phyloP scores from a whole-genome alignment of 2,888 invertebrate genomes.

The Pseudococcus jackbeardsleyi region DNA sequence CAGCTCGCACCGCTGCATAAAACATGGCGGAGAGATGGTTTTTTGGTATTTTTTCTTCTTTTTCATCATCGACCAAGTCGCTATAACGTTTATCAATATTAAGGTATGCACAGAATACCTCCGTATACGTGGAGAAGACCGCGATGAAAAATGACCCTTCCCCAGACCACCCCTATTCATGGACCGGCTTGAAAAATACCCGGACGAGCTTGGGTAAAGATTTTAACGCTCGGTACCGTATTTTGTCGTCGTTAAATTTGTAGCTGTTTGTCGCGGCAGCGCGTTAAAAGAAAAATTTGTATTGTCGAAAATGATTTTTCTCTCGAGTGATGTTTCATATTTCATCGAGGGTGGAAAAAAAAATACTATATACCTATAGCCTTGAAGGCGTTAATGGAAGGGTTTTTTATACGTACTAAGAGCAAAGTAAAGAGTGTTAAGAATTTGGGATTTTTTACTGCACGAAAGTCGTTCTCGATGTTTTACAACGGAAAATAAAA shows the following conservation, averaged over 20 bases:
- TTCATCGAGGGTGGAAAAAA: not conserved
- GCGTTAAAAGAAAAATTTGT: conserved; percentile 3
- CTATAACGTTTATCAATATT: conserved; percentile 10
- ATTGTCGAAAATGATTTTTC: conserved; percentile 1
- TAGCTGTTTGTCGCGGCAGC: not conserved
- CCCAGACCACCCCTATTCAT: not conserved
- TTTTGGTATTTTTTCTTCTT: not conserved
- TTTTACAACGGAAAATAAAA: not conserved
- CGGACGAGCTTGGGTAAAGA: not conserved
- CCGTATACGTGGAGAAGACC: not conserved
- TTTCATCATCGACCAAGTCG: not conserved
- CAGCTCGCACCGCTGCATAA: not conserved
- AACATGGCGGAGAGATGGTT: not conserved
- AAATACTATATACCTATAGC: conserved; percentile 10
- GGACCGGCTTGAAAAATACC: not conserved
- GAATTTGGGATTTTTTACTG: conserved; percentile 3
- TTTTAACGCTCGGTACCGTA: not conserved
- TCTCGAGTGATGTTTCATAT: conserved; percentile 10
- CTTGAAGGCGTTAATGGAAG: not conserved
- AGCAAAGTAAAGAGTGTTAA: conserved; percentile 10
- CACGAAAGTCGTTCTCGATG: not conserved
- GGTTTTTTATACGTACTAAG: not conserved
- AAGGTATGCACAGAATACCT: conserved; percentile 5
- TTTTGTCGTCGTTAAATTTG: conserved; percentile 10
- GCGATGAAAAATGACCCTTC: not conserved